Evolutionary conservation across 2,113 vertebrate species (phyloP), one percentile per base, ranked within the genome.

Genomic region (Chloroceryle aenea): DNA sequence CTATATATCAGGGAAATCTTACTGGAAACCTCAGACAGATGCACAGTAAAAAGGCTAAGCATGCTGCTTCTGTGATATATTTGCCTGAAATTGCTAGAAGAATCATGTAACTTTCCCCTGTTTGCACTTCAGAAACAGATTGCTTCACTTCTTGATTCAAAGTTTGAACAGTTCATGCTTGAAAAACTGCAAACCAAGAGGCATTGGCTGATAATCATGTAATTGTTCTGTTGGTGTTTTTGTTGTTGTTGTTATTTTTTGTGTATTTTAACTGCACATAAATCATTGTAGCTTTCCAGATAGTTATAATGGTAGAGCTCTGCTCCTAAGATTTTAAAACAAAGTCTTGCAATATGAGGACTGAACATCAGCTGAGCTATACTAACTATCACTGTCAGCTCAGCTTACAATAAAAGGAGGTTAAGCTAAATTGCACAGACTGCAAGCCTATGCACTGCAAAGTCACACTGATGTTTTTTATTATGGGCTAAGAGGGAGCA

Each of bases 1-100:
- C 95, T 84, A 92, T 93, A 94, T 96, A 97, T 96, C 96, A 96
- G 89, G 42, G 67, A 92, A 93, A 92, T 89, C 92, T 93, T 97
- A 91, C 90, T 96, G 92, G 93, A 92, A 96, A 95, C 85, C 94
- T 96, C 95, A 96, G 96, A 95, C 97, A 96, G 96, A 96, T 92
- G 96, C 96, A 96, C 95, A 87, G 79, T 91, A 89, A 97, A 97
- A 97, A 96, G 95, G 85, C 92, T 86, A 96, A 94, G 92, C 96
- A 89, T 97, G 96, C 95, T 97, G 97, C 96, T 96, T 88, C 94
- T 96, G 92, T 78, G 93, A 97, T 92, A 93, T 95, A 97, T 97
- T 96, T 97, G 91, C 94, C 95, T 97, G 95, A 91, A 96, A 98
- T 97, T 97, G 94, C 96, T 98, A 89, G 94, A 97, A 97, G 95